Evolutionary conservation across 2,113 vertebrate genomes (phyloP).

Genomic region (Gambusia holbrooki): DNA sequence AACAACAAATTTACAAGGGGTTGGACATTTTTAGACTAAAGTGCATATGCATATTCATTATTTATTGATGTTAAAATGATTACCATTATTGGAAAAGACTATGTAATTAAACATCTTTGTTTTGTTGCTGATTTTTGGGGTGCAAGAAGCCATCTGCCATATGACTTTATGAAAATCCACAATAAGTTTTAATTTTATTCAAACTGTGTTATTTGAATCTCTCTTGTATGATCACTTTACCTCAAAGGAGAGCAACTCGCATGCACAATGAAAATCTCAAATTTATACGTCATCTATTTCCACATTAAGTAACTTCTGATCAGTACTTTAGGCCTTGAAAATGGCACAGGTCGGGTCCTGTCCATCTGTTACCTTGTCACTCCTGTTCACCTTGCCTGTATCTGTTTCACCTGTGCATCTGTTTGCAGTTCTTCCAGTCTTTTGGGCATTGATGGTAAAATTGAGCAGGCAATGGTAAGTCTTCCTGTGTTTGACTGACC

Average conservation of each 20-base stretch:
- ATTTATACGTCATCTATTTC: too few relatives aligned
- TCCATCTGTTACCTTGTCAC: not conserved
- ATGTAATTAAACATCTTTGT: not conserved
- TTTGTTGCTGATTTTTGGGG: not conserved
- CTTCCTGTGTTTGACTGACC: not conserved
- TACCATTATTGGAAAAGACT: not conserved
- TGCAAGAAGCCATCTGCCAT: not conserved
- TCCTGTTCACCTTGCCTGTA: slow-evolving; percentile 2
- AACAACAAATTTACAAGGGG: too few relatives aligned
- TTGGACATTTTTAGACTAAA: not conserved
- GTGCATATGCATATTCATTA: not conserved
- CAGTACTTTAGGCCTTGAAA: too few relatives aligned
- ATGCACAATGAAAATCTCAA: too few relatives aligned
- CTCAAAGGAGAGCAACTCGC: too few relatives aligned
- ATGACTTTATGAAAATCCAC: too few relatives aligned
- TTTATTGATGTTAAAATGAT: not conserved
- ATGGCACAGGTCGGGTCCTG: too few relatives aligned
- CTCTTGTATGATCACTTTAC: too few relatives aligned
- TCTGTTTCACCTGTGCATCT: slow-evolving; percentile 8
- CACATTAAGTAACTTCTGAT: too few relatives aligned
- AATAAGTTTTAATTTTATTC: too few relatives aligned
- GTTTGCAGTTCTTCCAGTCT: slow-evolving; percentile 75
- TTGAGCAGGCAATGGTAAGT: slow-evolving; percentile 86
- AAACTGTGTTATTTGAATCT: too few relatives aligned
- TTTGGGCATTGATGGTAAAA: slow-evolving; percentile 85